phyloP scores from a whole-genome alignment of 2,113 vertebrate genomes.

The Eira barbara region DNA sequence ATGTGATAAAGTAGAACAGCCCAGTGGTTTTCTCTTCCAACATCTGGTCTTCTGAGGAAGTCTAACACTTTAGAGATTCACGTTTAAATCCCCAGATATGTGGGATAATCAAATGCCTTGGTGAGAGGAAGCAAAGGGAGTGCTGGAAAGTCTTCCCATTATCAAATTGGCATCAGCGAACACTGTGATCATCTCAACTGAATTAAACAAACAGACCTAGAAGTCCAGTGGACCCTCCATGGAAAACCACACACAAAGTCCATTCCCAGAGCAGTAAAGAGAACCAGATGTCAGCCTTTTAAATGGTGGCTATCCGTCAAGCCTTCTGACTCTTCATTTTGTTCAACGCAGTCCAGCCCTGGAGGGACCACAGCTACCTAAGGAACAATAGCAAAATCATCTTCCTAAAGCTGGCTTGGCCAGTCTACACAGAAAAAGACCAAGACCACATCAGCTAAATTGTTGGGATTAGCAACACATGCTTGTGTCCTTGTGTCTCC shows the following conservation, averaged over 20 bases:
- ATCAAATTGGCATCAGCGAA: background rate
- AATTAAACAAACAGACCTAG: background rate
- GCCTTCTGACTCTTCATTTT: background rate
- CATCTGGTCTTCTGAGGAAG: conserved; percentile 65
- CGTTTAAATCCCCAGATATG: conserved; percentile 48
- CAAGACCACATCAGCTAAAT: background rate
- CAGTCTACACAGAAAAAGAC: background rate
- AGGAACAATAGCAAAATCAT: background rate
- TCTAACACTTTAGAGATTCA: conserved; percentile 21
- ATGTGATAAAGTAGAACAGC: conserved; percentile 52
- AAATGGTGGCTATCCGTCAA: background rate
- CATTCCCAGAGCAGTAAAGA: conserved; percentile 6
- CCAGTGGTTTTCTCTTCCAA: conserved; percentile 59
- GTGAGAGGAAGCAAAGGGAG: background rate
- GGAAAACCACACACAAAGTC: background rate
- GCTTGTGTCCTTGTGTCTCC: background rate
- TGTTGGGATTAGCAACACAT: background rate
- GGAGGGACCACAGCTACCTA: background rate
- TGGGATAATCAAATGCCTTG: conserved; percentile 37
- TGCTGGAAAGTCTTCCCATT: background rate
- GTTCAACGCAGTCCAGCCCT: background rate
- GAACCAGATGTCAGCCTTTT: conserved; percentile 2
- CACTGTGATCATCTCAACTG: background rate
- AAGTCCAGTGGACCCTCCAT: background rate
- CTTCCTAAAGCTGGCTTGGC: background rate